These are phyloP conservation scores for Caenorhabditis uteleia DNA, from an alignment of 2,888 invertebrate species.

Conservation along the genomic window DNA sequence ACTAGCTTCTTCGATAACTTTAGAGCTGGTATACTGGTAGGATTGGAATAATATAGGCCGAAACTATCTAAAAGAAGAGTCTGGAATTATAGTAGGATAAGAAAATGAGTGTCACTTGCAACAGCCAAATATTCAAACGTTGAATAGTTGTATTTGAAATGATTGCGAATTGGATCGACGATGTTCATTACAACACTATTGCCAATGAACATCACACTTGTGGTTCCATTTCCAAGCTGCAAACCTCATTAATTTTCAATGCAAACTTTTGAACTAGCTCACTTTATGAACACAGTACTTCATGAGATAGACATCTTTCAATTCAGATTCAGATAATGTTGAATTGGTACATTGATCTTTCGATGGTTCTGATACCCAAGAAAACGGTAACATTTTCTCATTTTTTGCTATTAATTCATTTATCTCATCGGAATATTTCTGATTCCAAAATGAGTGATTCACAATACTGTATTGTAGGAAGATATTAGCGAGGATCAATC, in stretches of 20 bases:
- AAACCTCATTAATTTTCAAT: too few species aligned
- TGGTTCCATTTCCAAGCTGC: constrained; percentile 19
- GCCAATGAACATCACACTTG: constrained; percentile 19
- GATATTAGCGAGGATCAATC: constrained; percentile 4
- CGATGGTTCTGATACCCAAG: constrained; percentile 15
- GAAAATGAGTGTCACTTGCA: constrained; percentile 6
- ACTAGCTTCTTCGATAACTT: too few species aligned
- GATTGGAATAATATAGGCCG: too few species aligned
- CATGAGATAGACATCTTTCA: too few species aligned
- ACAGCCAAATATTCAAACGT: constrained; percentile 12
- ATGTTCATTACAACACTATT: constrained; percentile 25
- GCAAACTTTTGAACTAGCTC: too few species aligned
- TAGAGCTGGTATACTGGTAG: too few species aligned
- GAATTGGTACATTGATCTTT: too few species aligned
- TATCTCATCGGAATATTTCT: neutral
- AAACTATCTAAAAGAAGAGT: too few species aligned
- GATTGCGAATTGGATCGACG: constrained; percentile 5
- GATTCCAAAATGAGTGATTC: constrained; percentile 8
- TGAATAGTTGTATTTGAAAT: constrained; percentile 22
- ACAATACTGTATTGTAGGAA: constrained; percentile 10
- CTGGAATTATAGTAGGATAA: too few species aligned
- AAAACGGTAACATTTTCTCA: constrained; percentile 2
- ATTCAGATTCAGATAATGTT: too few species aligned
- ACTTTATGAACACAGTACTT: too few species aligned
- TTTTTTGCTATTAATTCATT: constrained; percentile 7